Base-by-base conservation (phyloP, 2,888 invertebrate species). In the Barypeithes pellucidus region DNA sequence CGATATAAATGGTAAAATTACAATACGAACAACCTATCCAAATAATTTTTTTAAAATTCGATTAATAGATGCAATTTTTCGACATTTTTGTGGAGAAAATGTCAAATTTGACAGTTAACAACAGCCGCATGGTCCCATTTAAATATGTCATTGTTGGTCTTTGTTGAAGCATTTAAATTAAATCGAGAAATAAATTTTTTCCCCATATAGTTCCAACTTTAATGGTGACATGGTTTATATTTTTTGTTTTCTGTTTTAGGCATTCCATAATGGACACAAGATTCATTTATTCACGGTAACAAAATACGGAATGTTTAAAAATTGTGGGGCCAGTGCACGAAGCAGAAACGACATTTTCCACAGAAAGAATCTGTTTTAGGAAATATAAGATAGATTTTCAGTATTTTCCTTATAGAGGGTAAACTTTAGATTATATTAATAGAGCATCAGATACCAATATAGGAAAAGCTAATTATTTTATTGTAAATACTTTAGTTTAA, bases 261-360 rank as follows among this genome's bases (percentile, higher is more conserved):
- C 72, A 72, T 72, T 72, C 72, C 72, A 67, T 62, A 61, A 41
- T 72, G 72, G 66, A 67, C 36, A 60, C 52, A 72, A 24, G 66
- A 57, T 65, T 66, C 50, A 60, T 63, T 12, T 62, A 60, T 63
- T 71, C 47, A 59, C 72, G 59, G 20, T 18, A 72, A 12, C 54
- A 61, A 67, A 61, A 61, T 62, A 60, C 50, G 45, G 52, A 67
- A 33, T 62, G 59, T 47, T 70, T 47, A 36, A 5, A 41, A 60
- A 63, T 43, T 41, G 50, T 36, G 65, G 72, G 66, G 66, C 72
- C 61, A 66, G 66, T 72, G 72, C 63, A 63, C 29, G 62, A 50
- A 47, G 60, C 68, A 61, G 50, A 20, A 63, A 36, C 62, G 62
- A 62, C 47, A 47, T 50, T 50, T 63, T 50, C 50, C 63, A 50